Percentiles rank a stretch among this genome's conserved stretches.
Conservation (phyloP, 2,888 invertebrate genomes). For the Lamellibrachia columna region DNA sequence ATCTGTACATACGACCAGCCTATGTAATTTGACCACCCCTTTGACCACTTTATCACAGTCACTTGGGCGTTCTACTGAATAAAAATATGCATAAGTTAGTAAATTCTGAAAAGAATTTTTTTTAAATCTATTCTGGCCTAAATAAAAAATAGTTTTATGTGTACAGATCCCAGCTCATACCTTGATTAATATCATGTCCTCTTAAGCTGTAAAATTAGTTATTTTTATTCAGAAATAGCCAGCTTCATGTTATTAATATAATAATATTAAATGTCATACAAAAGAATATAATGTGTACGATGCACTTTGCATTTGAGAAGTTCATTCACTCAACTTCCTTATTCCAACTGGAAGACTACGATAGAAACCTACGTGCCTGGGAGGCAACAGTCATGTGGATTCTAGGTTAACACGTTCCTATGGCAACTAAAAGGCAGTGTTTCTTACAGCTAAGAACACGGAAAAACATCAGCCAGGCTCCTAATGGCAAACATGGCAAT, state of each 20-base stretch:
- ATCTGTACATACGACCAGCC: no score
- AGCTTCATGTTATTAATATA: not conserved
- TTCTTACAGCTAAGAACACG: not conserved
- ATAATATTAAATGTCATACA: not conserved
- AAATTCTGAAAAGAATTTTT: no score
- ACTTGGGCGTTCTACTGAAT: no score
- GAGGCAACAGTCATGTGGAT: not conserved
- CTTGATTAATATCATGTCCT: no score
- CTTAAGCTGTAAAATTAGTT: no score
- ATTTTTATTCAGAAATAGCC: no score
- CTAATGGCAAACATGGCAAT: not conserved
- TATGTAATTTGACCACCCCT: no score
- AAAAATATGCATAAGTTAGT: no score
- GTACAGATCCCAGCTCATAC: no score
- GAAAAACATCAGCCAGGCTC: not conserved
- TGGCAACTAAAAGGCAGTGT: not conserved
- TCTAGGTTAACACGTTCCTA: not conserved
- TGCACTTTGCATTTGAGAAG: not conserved
- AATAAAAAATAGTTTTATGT: no score
- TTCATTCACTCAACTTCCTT: not conserved
- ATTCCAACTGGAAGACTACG: not conserved
- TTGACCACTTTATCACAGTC: no score
- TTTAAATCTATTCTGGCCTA: no score
- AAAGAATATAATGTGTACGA: not conserved
- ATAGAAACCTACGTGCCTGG: not conserved